Base-by-base conservation (phyloP, 1,140 invertebrate genomes). In the Dryas iulia region DNA sequence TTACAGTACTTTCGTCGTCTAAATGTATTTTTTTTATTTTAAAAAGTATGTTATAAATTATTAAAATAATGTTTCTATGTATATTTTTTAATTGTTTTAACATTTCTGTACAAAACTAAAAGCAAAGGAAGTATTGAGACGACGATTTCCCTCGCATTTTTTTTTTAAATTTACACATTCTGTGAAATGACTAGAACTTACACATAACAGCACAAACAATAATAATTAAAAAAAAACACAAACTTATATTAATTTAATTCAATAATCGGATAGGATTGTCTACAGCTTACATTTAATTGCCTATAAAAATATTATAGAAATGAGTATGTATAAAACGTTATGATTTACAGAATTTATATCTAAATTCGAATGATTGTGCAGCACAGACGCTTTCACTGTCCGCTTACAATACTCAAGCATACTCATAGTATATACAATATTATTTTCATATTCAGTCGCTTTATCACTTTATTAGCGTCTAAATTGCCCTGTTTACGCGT, bases 401-500 rank as follows among this genome's bases (percentile, higher is more conserved):
- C 57, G 56, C 31, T 59, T 72, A 47, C 24, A 47, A 14, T 11
- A 47, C 39, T 28, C 39, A 47, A 47, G 62, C 57, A 31, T 65
- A 70, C 31, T 56, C 31, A n/a, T n/a, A n/a, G 59, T 86, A 88
- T 83, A 75, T 85, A 89, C 82, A 87, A 78, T 82, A 81, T 78
- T 89, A 90, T 79, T 78, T 83, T 78, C 73, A 83, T 86, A 91
- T 76, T 91, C 89, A 91, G 89, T 91, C 89, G 87, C 87, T 88
- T 87, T 90, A 88, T 87, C 87, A 87, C 86, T 88, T 82, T 81
- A 71, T 74, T 84, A 85, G 82, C 83, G 81, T 87, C 81, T 83
- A 83, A 78, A 83, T 81, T 81, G 79, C 82, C 81, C 79, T 81
- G 79, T 85, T 88, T 86, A 89, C 76, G 82, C 82, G 78, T 82